Evolutionary conservation across 2,888 invertebrate genomes (phyloP).

Genomic region (Mimumesa dahlbomi): DNA sequence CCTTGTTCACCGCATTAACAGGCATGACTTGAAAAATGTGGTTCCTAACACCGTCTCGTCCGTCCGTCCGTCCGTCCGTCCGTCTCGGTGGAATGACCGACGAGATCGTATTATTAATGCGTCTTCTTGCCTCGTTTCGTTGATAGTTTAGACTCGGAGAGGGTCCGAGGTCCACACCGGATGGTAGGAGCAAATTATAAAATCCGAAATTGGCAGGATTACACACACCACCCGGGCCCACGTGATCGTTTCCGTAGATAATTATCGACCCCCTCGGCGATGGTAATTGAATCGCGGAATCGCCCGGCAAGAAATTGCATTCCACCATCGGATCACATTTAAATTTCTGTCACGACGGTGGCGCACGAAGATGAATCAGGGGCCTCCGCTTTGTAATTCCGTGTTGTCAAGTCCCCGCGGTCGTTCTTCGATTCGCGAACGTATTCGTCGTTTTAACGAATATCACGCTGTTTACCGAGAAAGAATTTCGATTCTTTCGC

Average conservation of each 20-base stretch:
- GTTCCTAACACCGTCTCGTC: constrained; percentile 75
- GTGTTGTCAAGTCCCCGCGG: too few relatives aligned
- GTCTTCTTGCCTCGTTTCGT: constrained; percentile 73
- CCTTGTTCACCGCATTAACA: constrained; percentile 76
- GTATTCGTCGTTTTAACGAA: too few relatives aligned
- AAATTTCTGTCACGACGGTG: background rate
- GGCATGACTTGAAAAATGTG: constrained; percentile 79
- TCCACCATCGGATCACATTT: too few relatives aligned
- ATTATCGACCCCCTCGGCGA: constrained; percentile 15
- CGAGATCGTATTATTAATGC: constrained; percentile 76
- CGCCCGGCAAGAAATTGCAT: background rate
- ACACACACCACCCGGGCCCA: too few relatives aligned
- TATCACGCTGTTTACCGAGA: too few relatives aligned
- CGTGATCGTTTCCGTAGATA: constrained; percentile 26
- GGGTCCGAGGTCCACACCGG: constrained; percentile 23
- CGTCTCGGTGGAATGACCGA: constrained; percentile 69
- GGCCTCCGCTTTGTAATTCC: background rate
- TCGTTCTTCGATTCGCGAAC: too few relatives aligned
- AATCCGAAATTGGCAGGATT: constrained; percentile 59
- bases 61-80: constrained; percentile 64
- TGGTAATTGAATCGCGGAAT: constrained; percentile 32
- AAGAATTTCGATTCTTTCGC: too few relatives aligned
- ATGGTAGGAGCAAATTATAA: constrained; percentile 53
- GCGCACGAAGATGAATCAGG: too few relatives aligned
- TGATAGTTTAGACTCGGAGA: constrained; percentile 62